phyloP scores from a whole-genome alignment of 2,113 vertebrate genomes.

The Oryzias curvinotus region DNA sequence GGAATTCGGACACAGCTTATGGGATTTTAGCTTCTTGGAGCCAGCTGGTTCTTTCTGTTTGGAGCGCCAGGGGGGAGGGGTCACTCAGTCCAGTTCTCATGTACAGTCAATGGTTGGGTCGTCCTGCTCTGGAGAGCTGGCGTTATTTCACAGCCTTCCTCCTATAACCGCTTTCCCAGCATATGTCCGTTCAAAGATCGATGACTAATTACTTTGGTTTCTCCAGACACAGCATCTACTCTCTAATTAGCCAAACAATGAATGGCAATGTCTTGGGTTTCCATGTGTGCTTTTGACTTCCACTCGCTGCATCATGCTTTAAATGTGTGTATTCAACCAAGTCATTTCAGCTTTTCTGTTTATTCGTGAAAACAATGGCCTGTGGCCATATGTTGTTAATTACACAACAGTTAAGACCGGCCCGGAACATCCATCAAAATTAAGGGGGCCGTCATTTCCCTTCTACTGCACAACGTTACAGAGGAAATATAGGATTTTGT shows the following conservation, averaged over 20 bases:
- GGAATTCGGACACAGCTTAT: neutral
- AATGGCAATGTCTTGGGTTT: conserved; percentile 63
- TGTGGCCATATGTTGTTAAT: conserved; percentile 35
- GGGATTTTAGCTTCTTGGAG: no score
- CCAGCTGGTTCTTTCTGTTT: no score
- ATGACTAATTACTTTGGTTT: conserved; percentile 75
- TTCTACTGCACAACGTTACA: neutral
- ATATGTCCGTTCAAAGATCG: conserved; percentile 61
- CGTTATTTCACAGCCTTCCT: neutral
- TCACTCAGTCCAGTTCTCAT: no score
- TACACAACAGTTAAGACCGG: conserved; percentile 27
- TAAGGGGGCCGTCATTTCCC: neutral
- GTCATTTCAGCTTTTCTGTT: conserved; percentile 31
- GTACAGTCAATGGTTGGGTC: neutral
- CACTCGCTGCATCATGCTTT: conserved; percentile 44
- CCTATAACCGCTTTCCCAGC: conserved; percentile 50
- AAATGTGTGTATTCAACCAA: conserved; percentile 43
- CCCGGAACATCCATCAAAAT: conserved; percentile 31
- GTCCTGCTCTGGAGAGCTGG: conserved; percentile 16
- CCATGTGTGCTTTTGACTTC: conserved; percentile 54
- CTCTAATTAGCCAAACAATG: conserved; percentile 74
- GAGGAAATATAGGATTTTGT: neutral
- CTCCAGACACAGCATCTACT: conserved; percentile 68
- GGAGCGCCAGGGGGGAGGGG: no score
- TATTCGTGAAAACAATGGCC: conserved; percentile 44